Base-by-base conservation (phyloP, 2,113 vertebrate species). In the Gallinago jamesoni region DNA sequence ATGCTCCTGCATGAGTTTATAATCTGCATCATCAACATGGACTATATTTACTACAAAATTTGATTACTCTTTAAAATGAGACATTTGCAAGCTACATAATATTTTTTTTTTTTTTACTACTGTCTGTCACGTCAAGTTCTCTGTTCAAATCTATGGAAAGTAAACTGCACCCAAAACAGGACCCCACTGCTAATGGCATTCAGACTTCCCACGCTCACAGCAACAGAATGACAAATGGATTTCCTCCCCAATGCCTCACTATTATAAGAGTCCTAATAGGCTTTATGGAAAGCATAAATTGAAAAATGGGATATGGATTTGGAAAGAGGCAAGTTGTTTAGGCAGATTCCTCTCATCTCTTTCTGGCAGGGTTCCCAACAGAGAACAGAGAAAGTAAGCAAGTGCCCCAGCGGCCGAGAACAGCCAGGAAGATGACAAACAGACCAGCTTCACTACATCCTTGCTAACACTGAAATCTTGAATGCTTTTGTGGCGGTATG, bases 1-100 rank as follows among this genome's bases (percentile, higher is more conserved):
- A 84, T 95, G 95, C 53, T 91, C 41, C 59, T 90, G 57, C 78
- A 85, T 48, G 85, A 89, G 82, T 6, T 94, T 81, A 90, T 95
- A 96, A 97, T 95, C 95, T 90, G 91, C 43, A 88, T 78, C 41
- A 59, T 69, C 82, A 77, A 57, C 84, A 59, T 6, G 30, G 68
- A 84, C 75, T 68, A n/a, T 47, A 70, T 59, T 75, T 70, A 73
- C 81, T 73, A 82, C 14, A 66, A 57, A 90, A 47, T 48, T 48
- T 60, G 33, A 83, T 66, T 79, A 72, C 73, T 63, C 57, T 92
- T 78, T 53, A 39, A 88, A 91, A 47, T 28, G 21, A 86, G 14
- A 47, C 8, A 33, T 73, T 84, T 82, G 17, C 75, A 76, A 95
- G 30, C 20, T 41, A 68, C 17, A 10, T 6, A 37, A 37, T 84